Base-by-base conservation (phyloP, 2,113 vertebrate genomes). In the Arenaria interpres region DNA sequence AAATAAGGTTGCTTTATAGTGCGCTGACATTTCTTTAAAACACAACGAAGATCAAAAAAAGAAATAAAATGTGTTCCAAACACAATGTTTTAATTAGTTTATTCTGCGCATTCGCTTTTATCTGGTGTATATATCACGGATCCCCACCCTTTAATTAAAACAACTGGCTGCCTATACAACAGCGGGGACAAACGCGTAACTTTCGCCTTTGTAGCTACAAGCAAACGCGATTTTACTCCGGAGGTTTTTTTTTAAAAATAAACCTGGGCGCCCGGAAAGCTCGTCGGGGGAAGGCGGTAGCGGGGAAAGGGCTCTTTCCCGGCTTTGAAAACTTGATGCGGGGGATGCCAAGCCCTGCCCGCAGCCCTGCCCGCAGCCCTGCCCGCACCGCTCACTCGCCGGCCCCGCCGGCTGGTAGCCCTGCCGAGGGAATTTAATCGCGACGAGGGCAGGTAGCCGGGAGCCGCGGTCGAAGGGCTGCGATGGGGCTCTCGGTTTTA, bases 41-140 rank as follows among this genome's bases (percentile, higher is more conserved):
- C 97, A 97, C 97, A 97, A 94, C 75, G 93, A 96, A 98, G 98
- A 98, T 98, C 97, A 98, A 98, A 98, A 98, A 97, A 96, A 97
- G 97, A 98, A 98, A 98, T 98, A 97, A 98, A 98, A 98, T 97
- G 97, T 98, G 97, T 98, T 97, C 97, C 98, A 97, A 98, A 98
- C 97, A 98, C 98, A 97, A 98, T 98, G 98, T 98, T 98, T 98
- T 98, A 98, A 98, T 98, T 98, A 98, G 98, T 98, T 98, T 98
- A 98, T 98, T 98, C 98, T 96, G 95, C 71, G 90, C 91, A 27
- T 96, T 91, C 95, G 95, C 98, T 98, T 98, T 98, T 98, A 98
- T 98, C 98, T 97, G 96, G 97, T 83, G 93, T 97, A 97, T 97
- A 96, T 96, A 94, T 97, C 97, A 93, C 81, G 89, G 96, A 96